Evolutionary conservation across 2,797 vertebrate genomes (phyloP).

Genomic region (Pseudopleuronectes americanus): DNA sequence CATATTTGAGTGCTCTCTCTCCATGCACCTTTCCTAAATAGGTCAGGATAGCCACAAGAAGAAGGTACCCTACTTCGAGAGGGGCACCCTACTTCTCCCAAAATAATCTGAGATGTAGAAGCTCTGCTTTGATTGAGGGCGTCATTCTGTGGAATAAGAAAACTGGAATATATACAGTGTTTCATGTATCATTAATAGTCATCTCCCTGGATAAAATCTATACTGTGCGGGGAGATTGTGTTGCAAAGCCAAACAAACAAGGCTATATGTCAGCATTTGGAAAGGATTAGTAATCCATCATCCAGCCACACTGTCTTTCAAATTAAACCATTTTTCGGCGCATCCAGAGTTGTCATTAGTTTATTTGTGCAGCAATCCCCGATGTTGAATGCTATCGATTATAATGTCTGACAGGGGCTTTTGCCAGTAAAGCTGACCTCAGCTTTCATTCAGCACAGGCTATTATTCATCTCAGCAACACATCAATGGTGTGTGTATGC

Average conservation of each 20-base stretch:
- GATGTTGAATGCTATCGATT: slow-evolving; percentile 76
- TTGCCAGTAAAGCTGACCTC: slow-evolving; percentile 71
- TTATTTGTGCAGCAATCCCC: slow-evolving; percentile 68
- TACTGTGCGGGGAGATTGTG: slow-evolving; percentile 29
- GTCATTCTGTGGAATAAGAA: slow-evolving; percentile 15
- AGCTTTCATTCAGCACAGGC: slow-evolving; percentile 51
- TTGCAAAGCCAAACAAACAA: slow-evolving; percentile 50
- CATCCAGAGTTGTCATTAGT: slow-evolving; percentile 66
- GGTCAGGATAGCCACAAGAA: slow-evolving; percentile 71
- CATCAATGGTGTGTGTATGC: slow-evolving; percentile 31
- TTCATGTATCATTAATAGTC: slow-evolving; percentile 37
- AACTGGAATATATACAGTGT: slow-evolving; percentile 2
- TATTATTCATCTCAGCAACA: slow-evolving; percentile 69
- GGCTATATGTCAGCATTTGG: slow-evolving; percentile 43
- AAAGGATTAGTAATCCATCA: slow-evolving; percentile 65
- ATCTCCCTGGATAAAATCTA: slow-evolving; percentile 36
- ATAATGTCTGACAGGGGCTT: slow-evolving; percentile 56
- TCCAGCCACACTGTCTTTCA: slow-evolving; percentile 28
- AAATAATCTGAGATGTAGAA: slow-evolving; percentile 56
- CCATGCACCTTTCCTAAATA: slow-evolving; percentile 53
- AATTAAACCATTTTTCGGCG: slow-evolving; percentile 64
- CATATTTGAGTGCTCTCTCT: slow-evolving; percentile 26
- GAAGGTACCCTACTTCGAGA: slow-evolving; percentile 62
- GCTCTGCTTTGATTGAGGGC: slow-evolving; percentile 54
- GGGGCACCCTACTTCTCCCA: slow-evolving; percentile 62